Percentiles rank a stretch among this genome's conserved stretches.
phyloP scores from a whole-genome alignment of 2,888 invertebrate species.

The Lasioglossum figueresi region DNA sequence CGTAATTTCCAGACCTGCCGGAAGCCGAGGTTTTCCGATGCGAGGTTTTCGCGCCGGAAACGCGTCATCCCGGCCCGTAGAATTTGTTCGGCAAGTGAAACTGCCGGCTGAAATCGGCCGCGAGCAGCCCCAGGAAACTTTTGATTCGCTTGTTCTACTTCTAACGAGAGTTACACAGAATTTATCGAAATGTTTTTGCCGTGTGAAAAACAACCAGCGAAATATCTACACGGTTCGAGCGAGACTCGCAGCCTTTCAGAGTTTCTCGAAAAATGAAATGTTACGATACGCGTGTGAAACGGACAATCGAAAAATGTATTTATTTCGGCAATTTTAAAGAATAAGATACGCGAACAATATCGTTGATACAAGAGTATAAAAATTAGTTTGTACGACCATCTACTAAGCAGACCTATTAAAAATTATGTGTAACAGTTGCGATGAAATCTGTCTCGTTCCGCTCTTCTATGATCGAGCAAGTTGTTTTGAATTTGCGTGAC shows the following conservation, averaged over 20 bases:
- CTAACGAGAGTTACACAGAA: not conserved
- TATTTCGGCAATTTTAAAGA: not conserved
- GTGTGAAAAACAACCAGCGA: not conserved
- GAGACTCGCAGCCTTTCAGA: not conserved
- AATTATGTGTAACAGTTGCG: too few species aligned
- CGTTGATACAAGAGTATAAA: not conserved
- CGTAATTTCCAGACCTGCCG: slow-evolving; percentile 6
- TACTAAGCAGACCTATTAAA: too few species aligned
- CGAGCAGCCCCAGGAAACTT: not conserved
- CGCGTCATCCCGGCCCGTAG: not conserved
- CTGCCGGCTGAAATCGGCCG: not conserved
- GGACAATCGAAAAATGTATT: not conserved
- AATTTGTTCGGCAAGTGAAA: slow-evolving; percentile 5
- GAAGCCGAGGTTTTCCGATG: not conserved
- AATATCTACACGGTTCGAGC: not conserved
- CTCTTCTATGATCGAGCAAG: too few species aligned
- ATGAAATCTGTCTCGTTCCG: too few species aligned
- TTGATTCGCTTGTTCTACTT: not conserved
- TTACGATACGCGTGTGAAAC: not conserved
- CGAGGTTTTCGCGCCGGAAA: not conserved
- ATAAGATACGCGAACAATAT: not conserved
- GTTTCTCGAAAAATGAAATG: not conserved
- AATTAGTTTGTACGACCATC: too few species aligned
- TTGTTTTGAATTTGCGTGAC: not conserved
- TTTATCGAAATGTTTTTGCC: not conserved